These are phyloP conservation scores for Bergia sp. DNA, from an alignment of 92 coral and sea anemone genomes.

Conservation along the genomic window DNA sequence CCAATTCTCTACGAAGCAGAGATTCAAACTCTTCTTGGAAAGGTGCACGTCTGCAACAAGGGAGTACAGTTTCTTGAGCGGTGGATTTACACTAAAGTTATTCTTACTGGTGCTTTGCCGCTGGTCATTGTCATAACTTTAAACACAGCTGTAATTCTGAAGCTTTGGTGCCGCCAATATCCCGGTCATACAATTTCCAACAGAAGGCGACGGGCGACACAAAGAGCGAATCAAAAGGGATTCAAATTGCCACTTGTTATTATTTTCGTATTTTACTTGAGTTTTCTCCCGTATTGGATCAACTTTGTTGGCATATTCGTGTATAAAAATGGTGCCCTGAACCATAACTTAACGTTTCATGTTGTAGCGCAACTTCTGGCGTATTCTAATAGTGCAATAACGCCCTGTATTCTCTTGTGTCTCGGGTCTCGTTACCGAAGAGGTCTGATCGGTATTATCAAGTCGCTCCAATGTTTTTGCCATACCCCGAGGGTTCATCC, in stretches of 20 bases:
- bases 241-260: background rate
- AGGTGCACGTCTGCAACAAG: slow-evolving; percentile 12
- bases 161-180: background rate
- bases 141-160: slow-evolving; percentile 10
- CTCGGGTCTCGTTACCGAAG: slow-evolving; percentile 14
- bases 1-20: slow-evolving; percentile 13
- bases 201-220: background rate
- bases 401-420: slow-evolving; percentile 2
- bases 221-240: slow-evolving; percentile 13
- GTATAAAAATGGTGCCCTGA: background rate
- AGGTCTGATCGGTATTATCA: background rate
- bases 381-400: slow-evolving; percentile 19
- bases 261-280: background rate
- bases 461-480: background rate
- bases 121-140: slow-evolving; percentile 9
- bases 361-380: background rate
- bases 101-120: slow-evolving; percentile 7
- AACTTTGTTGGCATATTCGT: background rate
- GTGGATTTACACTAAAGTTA: background rate
- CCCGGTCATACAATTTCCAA: background rate
- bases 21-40: background rate
- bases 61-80: background rate
- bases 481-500: background rate
- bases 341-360: background rate
- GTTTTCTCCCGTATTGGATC: slow-evolving; percentile 27